Percentiles rank a stretch among this genome's conserved stretches.
Evolutionary conservation across 2,797 vertebrate species (phyloP).

Genomic region (Cephalopachus bancanus): DNA sequence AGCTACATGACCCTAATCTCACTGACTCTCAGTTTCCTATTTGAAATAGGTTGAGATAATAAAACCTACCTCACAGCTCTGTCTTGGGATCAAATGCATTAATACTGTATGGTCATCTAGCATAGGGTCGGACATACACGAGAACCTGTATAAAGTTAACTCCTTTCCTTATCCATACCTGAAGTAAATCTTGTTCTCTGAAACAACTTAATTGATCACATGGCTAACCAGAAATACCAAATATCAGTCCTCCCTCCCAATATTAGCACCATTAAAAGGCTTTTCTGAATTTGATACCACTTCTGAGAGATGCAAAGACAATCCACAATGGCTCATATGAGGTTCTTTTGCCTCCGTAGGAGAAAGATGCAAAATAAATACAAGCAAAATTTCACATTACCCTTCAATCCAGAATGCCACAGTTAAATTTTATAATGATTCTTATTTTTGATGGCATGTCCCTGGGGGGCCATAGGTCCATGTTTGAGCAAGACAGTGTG

Average conservation of each 20-base stretch:
- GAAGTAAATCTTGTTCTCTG: not conserved
- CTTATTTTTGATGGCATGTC: slow-evolving; percentile 12
- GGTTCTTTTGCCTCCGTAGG: not conserved
- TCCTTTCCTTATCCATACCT: not conserved
- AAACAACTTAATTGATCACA: not conserved
- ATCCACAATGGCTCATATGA: not conserved
- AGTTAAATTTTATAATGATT: not conserved
- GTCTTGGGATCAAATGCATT: not conserved
- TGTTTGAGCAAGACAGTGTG: not conserved
- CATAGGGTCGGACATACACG: not conserved
- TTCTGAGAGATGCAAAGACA: not conserved
- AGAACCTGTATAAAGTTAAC: not conserved
- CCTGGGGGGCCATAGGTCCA: not conserved
- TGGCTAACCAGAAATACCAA: not conserved
- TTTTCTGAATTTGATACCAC: not conserved
- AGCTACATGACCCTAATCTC: not conserved
- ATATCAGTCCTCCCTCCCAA: not conserved
- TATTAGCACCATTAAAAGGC: not conserved
- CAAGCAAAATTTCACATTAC: slow-evolving; percentile 9
- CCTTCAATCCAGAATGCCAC: slow-evolving; percentile 18
- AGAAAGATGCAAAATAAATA: slow-evolving; percentile 45
- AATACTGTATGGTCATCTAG: not conserved
- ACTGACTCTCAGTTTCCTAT: not conserved
- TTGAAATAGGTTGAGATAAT: not conserved
- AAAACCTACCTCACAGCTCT: not conserved